Percentiles rank a stretch among this genome's conserved stretches.
Conservation (phyloP, 2,797 vertebrate genomes). For the Myoxocephalus aenaeus region DNA sequence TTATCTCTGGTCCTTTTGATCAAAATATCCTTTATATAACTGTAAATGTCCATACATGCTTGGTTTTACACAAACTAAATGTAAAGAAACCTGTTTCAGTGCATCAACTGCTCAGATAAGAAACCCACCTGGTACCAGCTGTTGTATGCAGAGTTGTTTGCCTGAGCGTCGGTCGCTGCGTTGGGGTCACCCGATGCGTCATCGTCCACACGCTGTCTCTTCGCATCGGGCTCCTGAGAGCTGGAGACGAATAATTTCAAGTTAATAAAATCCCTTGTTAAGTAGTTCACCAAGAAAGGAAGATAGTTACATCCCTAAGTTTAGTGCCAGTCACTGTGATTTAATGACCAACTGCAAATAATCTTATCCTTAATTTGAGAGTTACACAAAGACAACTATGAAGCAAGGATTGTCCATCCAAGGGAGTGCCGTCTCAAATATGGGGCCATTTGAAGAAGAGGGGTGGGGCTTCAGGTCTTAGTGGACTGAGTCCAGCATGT, state of each 20-base stretch:
- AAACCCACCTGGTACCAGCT: slow-evolving; percentile 96
- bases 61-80: not conserved
- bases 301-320: not conserved
- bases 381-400: not conserved
- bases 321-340: not conserved
- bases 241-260: slow-evolving; percentile 68
- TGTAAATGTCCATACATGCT: not conserved
- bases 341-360: not conserved
- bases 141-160: slow-evolving; percentile 92
- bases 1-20: not conserved
- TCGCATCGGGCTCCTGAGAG: slow-evolving; percentile 92
- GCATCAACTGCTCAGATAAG: not conserved
- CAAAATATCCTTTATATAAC: not conserved
- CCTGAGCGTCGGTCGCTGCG: slow-evolving; percentile 89
- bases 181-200: slow-evolving; percentile 72
- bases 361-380: not conserved
- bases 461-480: not conserved
- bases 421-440: not conserved
- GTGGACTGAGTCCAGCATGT: not conserved
- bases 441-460: not conserved
- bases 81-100: not conserved
- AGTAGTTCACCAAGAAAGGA: not conserved
- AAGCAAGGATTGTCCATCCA: not conserved
- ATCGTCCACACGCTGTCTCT: slow-evolving; percentile 92
- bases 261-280: slow-evolving; percentile 4